These are phyloP conservation scores for Epizoanthus stellaris DNA, from an alignment of 92 coral and sea anemone genomes.

Conservation along the genomic window DNA sequence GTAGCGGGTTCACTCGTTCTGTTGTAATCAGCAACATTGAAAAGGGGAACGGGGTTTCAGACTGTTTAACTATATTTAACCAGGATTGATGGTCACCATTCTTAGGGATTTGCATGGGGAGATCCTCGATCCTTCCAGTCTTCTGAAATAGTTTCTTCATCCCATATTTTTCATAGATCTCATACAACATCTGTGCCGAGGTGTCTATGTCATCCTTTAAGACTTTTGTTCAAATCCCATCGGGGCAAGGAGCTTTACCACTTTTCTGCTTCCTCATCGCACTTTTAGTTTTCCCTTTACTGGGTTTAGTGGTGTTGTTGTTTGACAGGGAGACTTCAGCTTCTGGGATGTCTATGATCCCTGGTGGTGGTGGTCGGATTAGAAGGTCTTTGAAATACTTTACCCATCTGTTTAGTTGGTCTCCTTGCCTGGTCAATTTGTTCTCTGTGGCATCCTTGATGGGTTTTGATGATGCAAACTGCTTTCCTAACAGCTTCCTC, in stretches of 20 bases:
- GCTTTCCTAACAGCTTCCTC: not conserved
- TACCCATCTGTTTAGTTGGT: not conserved
- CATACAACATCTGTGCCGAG: conserved; percentile 2
- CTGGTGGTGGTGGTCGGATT: not conserved
- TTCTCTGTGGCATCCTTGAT: not conserved
- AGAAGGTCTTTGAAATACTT: conserved; percentile 6
- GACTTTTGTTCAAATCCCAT: conserved; percentile 1
- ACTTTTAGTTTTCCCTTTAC: not conserved
- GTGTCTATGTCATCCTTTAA: not conserved
- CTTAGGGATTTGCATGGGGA: not conserved
- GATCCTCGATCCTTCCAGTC: conserved; percentile 27
- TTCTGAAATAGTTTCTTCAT: not conserved
- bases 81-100: conserved; percentile 25
- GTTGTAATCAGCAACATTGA: too few species aligned
- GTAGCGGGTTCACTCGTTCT: too few species aligned
- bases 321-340: not conserved
- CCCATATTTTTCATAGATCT: conserved; percentile 16
- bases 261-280: conserved; percentile 5
- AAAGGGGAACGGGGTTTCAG: too few species aligned
- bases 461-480: not conserved
- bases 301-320: not conserved
- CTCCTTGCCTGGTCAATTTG: not conserved
- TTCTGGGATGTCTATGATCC: not conserved
- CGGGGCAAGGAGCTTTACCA: not conserved
- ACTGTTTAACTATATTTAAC: too few species aligned